These are phyloP conservation scores for Aricia artaxerxes DNA, from an alignment of 2,888 invertebrate genomes.

Conservation along the genomic window DNA sequence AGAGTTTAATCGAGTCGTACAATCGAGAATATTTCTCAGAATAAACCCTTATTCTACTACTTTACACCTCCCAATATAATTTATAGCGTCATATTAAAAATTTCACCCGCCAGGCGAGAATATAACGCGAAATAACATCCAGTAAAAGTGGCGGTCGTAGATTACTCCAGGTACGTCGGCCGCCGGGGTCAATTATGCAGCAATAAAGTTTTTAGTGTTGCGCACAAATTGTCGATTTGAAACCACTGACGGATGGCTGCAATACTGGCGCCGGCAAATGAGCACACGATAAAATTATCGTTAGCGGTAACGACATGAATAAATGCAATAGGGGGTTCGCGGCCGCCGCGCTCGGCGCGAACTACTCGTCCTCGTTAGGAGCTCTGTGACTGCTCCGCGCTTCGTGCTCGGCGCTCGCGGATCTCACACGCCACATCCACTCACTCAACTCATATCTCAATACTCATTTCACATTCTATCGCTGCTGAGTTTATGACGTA, in stretches of 20 bases:
- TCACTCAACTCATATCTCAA: conserved; percentile 13
- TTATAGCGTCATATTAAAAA: conserved; percentile 18
- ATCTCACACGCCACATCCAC: conserved; percentile 1
- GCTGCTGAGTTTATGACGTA: background rate
- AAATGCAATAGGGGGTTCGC: conserved; percentile 78
- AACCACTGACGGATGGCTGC: conserved; percentile 75
- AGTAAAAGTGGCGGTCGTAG: conserved; percentile 40
- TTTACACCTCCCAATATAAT: background rate
- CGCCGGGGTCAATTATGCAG: conserved; percentile 74
- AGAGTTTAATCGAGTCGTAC: background rate
- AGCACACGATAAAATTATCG: conserved; percentile 82
- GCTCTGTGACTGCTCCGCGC: conserved; percentile 62
- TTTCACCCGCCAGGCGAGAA: conserved; percentile 13
- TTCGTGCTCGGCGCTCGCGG: background rate
- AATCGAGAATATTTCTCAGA: background rate
- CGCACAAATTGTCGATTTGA: conserved; percentile 78
- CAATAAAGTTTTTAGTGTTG: conserved; percentile 78
- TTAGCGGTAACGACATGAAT: conserved; percentile 82
- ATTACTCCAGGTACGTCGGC: conserved; percentile 60
- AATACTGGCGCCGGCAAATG: conserved; percentile 79
- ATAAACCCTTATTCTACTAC: background rate
- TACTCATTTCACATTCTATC: background rate
- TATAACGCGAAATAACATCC: conserved; percentile 38
- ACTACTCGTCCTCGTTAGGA: conserved; percentile 59
- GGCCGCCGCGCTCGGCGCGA: conserved; percentile 54